Conservation (phyloP, 2,888 invertebrate species). For the Rhaphigaster nebulosa region DNA sequence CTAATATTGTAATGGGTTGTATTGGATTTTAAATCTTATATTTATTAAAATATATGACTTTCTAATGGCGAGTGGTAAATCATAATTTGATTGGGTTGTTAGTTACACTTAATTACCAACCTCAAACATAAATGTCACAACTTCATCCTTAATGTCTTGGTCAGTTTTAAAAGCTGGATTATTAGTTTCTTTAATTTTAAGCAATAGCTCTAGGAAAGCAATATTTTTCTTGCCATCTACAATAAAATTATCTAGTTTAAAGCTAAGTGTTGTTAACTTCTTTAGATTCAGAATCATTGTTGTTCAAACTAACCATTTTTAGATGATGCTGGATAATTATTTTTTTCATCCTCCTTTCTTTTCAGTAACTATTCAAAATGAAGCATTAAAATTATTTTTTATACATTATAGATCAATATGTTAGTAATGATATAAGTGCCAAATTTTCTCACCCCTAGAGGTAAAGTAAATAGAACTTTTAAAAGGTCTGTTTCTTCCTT, state of each 20-base stretch:
- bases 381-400: background rate
- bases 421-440: background rate
- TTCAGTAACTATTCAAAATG: background rate
- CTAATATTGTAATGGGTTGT: background rate
- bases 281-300: background rate
- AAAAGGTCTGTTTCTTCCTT: background rate
- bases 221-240: slow-evolving; percentile 70
- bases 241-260: background rate
- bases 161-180: slow-evolving; percentile 71
- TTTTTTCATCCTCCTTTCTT: background rate
- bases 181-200: slow-evolving; percentile 71
- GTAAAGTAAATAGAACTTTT: background rate
- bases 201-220: slow-evolving; percentile 78
- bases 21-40: background rate
- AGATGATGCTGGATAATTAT: background rate
- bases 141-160: slow-evolving; percentile 77
- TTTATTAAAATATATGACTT: background rate
- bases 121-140: slow-evolving; percentile 82
- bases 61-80: background rate
- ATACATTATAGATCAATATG: background rate
- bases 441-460: background rate
- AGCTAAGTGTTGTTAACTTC: background rate
- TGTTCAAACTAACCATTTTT: background rate
- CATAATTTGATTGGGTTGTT: background rate
- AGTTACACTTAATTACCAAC: slow-evolving; percentile 67